phyloP scores from a whole-genome alignment of 1,140 invertebrate genomes.

The Lepidurus couesii region DNA sequence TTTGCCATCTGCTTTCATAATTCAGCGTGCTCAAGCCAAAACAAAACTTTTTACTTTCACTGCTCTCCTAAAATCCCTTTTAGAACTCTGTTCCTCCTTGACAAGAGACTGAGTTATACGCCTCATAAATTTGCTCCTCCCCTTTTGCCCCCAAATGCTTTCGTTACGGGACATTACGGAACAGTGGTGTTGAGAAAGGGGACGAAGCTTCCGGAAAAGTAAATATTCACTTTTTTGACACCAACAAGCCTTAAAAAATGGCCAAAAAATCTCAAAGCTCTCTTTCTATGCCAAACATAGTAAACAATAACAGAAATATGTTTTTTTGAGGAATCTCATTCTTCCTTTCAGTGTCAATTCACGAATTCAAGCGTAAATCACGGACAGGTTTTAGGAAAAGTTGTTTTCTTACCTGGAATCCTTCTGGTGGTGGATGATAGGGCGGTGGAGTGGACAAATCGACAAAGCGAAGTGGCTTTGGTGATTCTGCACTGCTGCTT shows the following conservation, averaged over 20 bases:
- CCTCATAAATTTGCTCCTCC: background rate
- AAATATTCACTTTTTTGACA: no score
- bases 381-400: background rate
- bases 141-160: background rate
- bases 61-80: background rate
- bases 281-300: no score
- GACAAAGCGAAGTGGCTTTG: conserved; percentile 41
- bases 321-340: no score
- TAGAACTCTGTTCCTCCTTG: background rate
- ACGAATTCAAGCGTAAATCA: background rate
- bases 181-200: no score
- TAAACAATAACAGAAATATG: no score
- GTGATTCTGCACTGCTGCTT: conserved; percentile 45
- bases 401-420: conserved; percentile 38
- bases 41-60: background rate
- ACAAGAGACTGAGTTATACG: background rate
- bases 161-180: background rate
- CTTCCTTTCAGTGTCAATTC: no score
- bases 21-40: background rate
- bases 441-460: conserved; percentile 51
- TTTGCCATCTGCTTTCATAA: background rate
- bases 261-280: no score
- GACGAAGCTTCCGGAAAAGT: no score
- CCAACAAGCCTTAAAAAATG: no score
- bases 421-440: conserved; percentile 46